phyloP scores from a whole-genome alignment of 2,797 vertebrate species.

The Acanthis flammea region DNA sequence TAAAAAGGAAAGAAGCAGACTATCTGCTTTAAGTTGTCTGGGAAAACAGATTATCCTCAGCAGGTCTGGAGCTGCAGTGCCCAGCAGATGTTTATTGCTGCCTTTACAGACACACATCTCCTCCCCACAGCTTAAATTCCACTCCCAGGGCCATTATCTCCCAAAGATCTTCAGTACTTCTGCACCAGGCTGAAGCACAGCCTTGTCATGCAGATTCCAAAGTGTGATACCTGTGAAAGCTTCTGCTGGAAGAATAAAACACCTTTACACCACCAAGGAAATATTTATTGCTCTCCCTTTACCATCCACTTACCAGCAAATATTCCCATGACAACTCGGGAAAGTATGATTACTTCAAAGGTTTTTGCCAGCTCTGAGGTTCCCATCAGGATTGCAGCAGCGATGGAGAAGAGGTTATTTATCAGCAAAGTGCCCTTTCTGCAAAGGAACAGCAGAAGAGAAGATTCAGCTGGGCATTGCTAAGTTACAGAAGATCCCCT shows the following conservation, averaged over 20 bases:
- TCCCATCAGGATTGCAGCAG: slow-evolving; percentile 91
- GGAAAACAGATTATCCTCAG: neutral
- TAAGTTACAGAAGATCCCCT: neutral
- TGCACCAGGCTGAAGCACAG: neutral
- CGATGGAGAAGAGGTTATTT: slow-evolving; percentile 93
- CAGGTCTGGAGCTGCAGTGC: neutral
- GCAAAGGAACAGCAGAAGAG: neutral
- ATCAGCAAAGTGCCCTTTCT: slow-evolving; percentile 93
- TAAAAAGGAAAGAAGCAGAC: neutral
- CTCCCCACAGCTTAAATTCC: neutral
- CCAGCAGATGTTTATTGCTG: neutral
- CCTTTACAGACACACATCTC: neutral
- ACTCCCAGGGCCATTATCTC: neutral
- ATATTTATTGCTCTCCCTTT: neutral
- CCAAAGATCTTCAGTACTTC: neutral
- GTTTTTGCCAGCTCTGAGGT: slow-evolving; percentile 79
- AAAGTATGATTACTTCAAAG: slow-evolving; percentile 90
- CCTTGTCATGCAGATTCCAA: neutral
- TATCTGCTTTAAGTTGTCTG: neutral
- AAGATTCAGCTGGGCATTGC: neutral
- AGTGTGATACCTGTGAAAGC: neutral
- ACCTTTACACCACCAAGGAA: neutral
- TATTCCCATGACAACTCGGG: slow-evolving; percentile 87
- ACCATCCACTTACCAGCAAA: slow-evolving; percentile 84
- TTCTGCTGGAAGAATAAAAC: neutral